A percentile compares a stretch with the other conserved stretches of the same genome.
phyloP scores from a whole-genome alignment of 2,888 invertebrate species.

The Anorthoa munda region DNA sequence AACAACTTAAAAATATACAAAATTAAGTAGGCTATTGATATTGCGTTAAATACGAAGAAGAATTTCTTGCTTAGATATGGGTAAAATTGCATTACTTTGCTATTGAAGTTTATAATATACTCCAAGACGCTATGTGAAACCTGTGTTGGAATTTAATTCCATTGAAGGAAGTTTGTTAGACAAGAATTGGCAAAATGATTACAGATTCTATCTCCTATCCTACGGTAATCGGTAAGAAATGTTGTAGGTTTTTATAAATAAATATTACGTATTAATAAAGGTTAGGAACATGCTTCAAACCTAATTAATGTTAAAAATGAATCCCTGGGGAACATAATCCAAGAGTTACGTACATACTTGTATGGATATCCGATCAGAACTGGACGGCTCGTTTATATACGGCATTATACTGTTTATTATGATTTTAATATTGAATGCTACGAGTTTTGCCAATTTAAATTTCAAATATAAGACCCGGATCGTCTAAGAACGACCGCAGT shows the following conservation, averaged over 20 bases:
- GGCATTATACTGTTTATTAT: conserved; percentile 66
- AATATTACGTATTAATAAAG: conserved; percentile 76
- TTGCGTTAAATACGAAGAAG: conserved; percentile 59
- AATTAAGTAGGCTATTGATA: conserved; percentile 65
- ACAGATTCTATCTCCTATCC: conserved; percentile 67
- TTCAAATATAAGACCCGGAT: conserved; percentile 57
- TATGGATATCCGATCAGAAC: conserved; percentile 69
- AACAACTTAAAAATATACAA: conserved; percentile 85
- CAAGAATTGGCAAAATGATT: conserved; percentile 69
- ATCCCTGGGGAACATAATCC: conserved; percentile 59
- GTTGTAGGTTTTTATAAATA: conserved; percentile 74
- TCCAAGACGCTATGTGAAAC: conserved; percentile 53
- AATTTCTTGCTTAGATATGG: conserved; percentile 40
- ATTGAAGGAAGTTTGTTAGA: conserved; percentile 67
- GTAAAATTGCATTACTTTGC: conserved; percentile 54
- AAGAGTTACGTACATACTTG: conserved; percentile 57
- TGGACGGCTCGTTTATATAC: conserved; percentile 85
- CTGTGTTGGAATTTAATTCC: conserved; percentile 83
- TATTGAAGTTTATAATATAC: conserved; percentile 50
- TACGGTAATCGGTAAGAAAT: conserved; percentile 69
- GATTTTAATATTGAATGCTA: conserved; percentile 61
- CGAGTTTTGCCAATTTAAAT: conserved; percentile 63
- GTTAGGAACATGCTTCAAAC: conserved; percentile 80
- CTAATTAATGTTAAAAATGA: conserved; percentile 63
- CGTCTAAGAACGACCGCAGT: conserved; percentile 70